These are phyloP conservation scores for Saccostrea glomerata DNA, from an alignment of 1,140 invertebrate species.

Conservation along the genomic window DNA sequence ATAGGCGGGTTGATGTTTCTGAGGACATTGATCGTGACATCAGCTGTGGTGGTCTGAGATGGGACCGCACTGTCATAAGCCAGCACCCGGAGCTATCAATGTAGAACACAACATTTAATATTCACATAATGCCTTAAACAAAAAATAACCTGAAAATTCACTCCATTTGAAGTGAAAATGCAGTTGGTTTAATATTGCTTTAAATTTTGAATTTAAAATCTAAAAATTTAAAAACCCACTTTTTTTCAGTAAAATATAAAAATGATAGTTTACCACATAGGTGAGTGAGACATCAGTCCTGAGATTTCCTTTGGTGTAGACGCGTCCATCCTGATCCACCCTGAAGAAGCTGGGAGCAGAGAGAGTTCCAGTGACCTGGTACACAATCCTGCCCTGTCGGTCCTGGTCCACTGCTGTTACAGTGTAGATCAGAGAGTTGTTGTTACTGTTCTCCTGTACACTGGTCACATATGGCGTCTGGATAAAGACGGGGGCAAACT, in stretches of 20 bases:
- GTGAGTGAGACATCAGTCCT: conserved; percentile 33
- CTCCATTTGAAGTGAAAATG: background rate
- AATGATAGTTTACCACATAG: conserved; percentile 33
- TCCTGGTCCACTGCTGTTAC: conserved; percentile 41
- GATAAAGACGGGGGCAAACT: conserved; percentile 29
- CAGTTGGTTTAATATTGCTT: background rate
- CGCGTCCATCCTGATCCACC: conserved; percentile 35
- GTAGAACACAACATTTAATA: background rate
- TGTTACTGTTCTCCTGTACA: conserved; percentile 36
- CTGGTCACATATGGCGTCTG: conserved; percentile 41
- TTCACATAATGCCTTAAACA: background rate
- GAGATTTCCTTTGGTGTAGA: conserved; percentile 37
- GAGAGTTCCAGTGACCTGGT: conserved; percentile 25
- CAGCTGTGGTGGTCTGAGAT: conserved; percentile 90
- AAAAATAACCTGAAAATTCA: background rate
- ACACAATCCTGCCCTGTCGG: conserved; percentile 28
- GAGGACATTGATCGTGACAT: conserved; percentile 86
- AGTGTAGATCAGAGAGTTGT: conserved; percentile 27
- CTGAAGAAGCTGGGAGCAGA: conserved; percentile 41
- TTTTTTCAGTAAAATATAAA: too few relatives aligned
- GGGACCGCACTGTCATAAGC: conserved; percentile 91
- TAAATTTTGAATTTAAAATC: background rate
- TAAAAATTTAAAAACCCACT: too few relatives aligned
- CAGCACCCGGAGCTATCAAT: conserved; percentile 11
- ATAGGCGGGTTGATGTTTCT: conserved; percentile 89